phyloP scores from a whole-genome alignment of 2,113 vertebrate genomes.

The Laticauda laticaudata region DNA sequence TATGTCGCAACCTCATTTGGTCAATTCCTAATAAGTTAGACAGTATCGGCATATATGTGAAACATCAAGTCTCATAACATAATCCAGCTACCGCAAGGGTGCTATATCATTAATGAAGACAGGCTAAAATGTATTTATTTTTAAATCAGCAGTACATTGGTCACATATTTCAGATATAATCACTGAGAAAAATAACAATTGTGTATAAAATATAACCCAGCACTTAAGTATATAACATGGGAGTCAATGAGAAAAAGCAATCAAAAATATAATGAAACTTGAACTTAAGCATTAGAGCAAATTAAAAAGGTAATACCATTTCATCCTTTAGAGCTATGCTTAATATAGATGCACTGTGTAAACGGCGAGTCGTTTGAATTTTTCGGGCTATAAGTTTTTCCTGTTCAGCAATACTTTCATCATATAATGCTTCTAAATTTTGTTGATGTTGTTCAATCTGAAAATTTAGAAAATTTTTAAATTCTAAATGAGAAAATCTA shows the following conservation, averaged over 20 bases:
- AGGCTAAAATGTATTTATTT: neutral
- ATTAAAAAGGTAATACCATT: slow-evolving; percentile 47
- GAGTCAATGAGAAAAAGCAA: neutral
- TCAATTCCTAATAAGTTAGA: neutral
- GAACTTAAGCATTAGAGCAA: neutral
- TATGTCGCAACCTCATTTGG: neutral
- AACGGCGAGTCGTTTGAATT: slow-evolving; percentile 52
- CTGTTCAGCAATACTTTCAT: slow-evolving; percentile 52
- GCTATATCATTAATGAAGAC: neutral
- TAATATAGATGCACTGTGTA: slow-evolving; percentile 56
- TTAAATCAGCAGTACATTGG: neutral
- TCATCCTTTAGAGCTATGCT: slow-evolving; percentile 60
- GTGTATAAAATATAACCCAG: neutral
- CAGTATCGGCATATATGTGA: neutral
- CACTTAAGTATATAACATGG: neutral
- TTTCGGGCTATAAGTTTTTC: slow-evolving; percentile 50
- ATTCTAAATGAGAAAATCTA: neutral
- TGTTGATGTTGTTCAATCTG: slow-evolving; percentile 65
- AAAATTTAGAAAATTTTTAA: slow-evolving; percentile 13
- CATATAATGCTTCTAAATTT: slow-evolving; percentile 53
- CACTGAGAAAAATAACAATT: neutral
- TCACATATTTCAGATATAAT: neutral
- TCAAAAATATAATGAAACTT: neutral
- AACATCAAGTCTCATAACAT: neutral
- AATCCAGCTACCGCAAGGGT: neutral